Evolutionary conservation across 2,888 invertebrate species (phyloP).

Genomic region (Nasonovia ribisnigri): DNA sequence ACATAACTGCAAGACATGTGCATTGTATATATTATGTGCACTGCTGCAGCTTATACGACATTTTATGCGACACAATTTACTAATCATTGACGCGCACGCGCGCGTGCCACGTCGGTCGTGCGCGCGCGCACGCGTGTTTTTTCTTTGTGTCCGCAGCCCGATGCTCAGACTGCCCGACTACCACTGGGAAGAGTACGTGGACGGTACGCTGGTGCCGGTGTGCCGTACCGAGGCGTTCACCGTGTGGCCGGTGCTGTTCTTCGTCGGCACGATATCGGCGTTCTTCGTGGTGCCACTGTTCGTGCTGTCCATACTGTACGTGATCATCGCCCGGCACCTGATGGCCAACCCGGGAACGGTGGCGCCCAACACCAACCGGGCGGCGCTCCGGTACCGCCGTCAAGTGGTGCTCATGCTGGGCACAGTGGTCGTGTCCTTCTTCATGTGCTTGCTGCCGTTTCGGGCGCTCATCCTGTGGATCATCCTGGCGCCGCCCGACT

Average conservation of each 20-base stretch:
- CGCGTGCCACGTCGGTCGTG: background rate
- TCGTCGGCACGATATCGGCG: constrained; percentile 82
- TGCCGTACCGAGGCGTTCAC: constrained; percentile 86
- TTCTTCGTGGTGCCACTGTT: constrained; percentile 89
- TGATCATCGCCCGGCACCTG: constrained; percentile 86
- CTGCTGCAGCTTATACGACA: background rate
- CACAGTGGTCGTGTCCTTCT: constrained; percentile 90
- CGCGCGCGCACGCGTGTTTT: constrained; percentile 20
- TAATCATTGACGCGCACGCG: constrained; percentile 7
- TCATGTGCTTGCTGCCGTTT: constrained; percentile 90
- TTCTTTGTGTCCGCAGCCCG: constrained; percentile 76
- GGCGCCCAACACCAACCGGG: constrained; percentile 72
- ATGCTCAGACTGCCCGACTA: constrained; percentile 86
- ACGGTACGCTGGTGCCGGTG: constrained; percentile 80
- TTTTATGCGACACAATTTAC: background rate
- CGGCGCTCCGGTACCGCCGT: constrained; percentile 68
- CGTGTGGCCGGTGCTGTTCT: constrained; percentile 84
- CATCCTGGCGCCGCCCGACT: constrained; percentile 79
- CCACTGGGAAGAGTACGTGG: constrained; percentile 78
- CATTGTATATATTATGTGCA: background rate
- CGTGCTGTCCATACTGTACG: constrained; percentile 85
- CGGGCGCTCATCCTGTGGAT: constrained; percentile 90
- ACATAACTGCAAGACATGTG: background rate
- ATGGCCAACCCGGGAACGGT: constrained; percentile 84
- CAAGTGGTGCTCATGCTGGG: constrained; percentile 85